phyloP scores from a whole-genome alignment of 1,140 invertebrate genomes.

The Propsilocerus akamusi region DNA sequence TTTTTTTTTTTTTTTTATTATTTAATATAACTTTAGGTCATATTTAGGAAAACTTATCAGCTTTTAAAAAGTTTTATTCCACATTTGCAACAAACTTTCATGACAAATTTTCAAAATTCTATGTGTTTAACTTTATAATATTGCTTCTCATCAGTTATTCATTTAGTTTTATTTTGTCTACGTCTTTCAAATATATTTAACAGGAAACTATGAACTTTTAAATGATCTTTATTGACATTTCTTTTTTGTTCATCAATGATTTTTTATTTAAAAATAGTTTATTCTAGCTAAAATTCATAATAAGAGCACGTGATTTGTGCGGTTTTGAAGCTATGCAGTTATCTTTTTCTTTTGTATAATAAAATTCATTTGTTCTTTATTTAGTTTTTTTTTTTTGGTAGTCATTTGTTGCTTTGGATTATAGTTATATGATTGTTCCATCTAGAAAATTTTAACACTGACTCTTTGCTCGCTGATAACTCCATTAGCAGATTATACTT shows the following conservation, averaged over 20 bases:
- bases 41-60: too few species aligned
- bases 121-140: slow-evolving; percentile 1
- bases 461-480: too few species aligned
- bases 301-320: slow-evolving; percentile 2
- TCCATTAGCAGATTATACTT: too few species aligned
- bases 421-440: too few species aligned
- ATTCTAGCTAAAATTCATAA: neutral
- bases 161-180: neutral
- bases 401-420: too few species aligned
- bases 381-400: neutral
- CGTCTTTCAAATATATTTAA: slow-evolving; percentile 1
- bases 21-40: too few species aligned
- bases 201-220: neutral
- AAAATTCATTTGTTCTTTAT: neutral
- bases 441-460: too few species aligned
- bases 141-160: neutral
- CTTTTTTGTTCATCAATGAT: neutral
- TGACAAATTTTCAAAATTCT: slow-evolving; percentile 1
- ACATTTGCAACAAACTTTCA: too few species aligned
- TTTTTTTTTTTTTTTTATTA: too few species aligned
- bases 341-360: neutral
- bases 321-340: slow-evolving; percentile 4
- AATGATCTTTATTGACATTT: neutral
- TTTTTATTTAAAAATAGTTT: slow-evolving; percentile 1
- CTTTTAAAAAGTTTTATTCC: too few species aligned